These are phyloP conservation scores for Crematogaster levior DNA, from an alignment of 2,888 invertebrate genomes.

Conservation along the genomic window DNA sequence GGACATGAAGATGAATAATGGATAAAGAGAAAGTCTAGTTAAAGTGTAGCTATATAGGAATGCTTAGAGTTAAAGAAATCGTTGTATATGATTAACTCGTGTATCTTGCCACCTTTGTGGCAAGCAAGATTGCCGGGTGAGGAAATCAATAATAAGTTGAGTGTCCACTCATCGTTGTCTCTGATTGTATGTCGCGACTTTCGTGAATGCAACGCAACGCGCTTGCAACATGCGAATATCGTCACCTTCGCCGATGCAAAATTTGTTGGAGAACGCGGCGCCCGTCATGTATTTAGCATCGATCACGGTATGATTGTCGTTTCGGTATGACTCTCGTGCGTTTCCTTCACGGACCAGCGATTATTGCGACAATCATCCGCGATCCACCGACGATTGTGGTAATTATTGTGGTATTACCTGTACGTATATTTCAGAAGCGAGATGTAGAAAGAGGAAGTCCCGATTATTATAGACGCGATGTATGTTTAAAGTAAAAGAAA, in stretches of 20 bases:
- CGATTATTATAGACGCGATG: not conserved
- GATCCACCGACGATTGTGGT: slow-evolving; percentile 20
- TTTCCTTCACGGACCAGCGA: slow-evolving; percentile 9
- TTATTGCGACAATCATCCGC: slow-evolving; percentile 46
- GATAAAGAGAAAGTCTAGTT: slow-evolving; percentile 11
- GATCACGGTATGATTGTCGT: slow-evolving; percentile 46
- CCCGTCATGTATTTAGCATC: slow-evolving; percentile 24
- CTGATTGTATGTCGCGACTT: slow-evolving; percentile 39
- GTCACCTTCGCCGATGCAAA: slow-evolving; percentile 22
- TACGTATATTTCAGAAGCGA: slow-evolving; percentile 11
- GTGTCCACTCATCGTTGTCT: slow-evolving; percentile 42
- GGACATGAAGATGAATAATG: slow-evolving; percentile 8
- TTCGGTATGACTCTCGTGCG: slow-evolving; percentile 17
- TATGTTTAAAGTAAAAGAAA: not conserved
- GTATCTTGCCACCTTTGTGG: not conserved
- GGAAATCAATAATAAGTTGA: not conserved
- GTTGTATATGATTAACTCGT: not conserved
- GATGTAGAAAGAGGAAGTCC: not conserved
- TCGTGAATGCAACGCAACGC: not conserved
- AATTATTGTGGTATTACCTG: slow-evolving; percentile 30
- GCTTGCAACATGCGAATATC: not conserved
- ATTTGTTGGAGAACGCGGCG: not conserved
- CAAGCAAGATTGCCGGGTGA: not conserved
- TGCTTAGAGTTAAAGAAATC: slow-evolving; percentile 12
- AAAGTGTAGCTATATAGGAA: not conserved